phyloP scores from a whole-genome alignment of 2,888 invertebrate genomes.

The Anticlea derivata region DNA sequence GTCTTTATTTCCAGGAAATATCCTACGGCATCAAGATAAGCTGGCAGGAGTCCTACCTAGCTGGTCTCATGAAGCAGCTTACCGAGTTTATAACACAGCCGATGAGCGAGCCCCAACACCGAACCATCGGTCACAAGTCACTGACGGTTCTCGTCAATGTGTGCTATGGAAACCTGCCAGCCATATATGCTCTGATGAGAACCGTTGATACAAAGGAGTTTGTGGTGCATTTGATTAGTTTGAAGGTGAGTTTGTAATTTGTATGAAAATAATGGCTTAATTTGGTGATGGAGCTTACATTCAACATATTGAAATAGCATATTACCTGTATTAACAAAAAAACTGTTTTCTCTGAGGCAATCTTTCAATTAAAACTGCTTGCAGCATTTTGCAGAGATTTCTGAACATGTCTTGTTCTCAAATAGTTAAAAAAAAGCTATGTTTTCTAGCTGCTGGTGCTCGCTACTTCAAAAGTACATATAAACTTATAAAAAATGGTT shows the following conservation, averaged over 20 bases:
- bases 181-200: slow-evolving; percentile 88
- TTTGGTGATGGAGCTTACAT: no score
- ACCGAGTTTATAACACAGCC: slow-evolving; percentile 85
- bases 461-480: no score
- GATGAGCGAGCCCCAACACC: slow-evolving; percentile 67
- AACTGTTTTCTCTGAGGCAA: no score
- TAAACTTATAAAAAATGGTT: no score
- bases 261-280: no score
- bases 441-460: no score
- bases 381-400: no score
- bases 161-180: slow-evolving; percentile 90
- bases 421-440: no score
- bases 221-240: slow-evolving; percentile 83
- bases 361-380: no score
- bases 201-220: slow-evolving; percentile 88
- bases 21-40: slow-evolving; percentile 91
- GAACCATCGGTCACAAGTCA: slow-evolving; percentile 75
- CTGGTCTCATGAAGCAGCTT: slow-evolving; percentile 86
- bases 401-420: no score
- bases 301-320: no score
- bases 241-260: slow-evolving; percentile 79
- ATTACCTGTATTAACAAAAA: no score
- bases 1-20: slow-evolving; percentile 84
- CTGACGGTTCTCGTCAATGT: slow-evolving; percentile 90
- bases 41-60: slow-evolving; percentile 91